A percentile compares a stretch with the other conserved stretches of the same genome.
phyloP scores from a whole-genome alignment of 2,888 invertebrate species.

The Lacanobia oleracea region DNA sequence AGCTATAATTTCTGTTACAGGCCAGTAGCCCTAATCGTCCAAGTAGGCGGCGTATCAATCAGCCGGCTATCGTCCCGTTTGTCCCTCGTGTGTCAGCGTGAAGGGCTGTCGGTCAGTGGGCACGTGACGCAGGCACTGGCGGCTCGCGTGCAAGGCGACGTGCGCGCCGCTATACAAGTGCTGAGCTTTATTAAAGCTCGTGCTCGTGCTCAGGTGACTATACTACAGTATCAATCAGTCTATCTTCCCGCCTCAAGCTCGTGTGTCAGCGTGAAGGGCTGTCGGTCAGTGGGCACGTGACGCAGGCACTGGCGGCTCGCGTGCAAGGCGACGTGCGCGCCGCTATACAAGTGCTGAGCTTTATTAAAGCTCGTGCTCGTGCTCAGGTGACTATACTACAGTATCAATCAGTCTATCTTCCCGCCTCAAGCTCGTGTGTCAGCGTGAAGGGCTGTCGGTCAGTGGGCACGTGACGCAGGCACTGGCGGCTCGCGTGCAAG shows the following conservation, averaged over 20 bases:
- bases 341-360: conserved; percentile 97
- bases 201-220: conserved; percentile 71
- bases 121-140: conserved; percentile 94
- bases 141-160: conserved; percentile 96
- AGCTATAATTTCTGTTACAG: conserved; percentile 74
- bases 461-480: conserved; percentile 92
- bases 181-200: conserved; percentile 93
- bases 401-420: background rate
- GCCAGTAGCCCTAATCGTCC: conserved; percentile 94
- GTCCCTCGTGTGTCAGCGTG: conserved; percentile 92
- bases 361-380: conserved; percentile 84
- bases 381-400: conserved; percentile 67
- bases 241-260: conserved; percentile 75
- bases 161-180: conserved; percentile 97
- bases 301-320: conserved; percentile 95
- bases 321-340: conserved; percentile 97
- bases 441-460: background rate
- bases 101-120: conserved; percentile 93
- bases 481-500: conserved; percentile 95
- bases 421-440: background rate
- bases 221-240: background rate
- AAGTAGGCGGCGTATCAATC: conserved; percentile 91
- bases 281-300: conserved; percentile 79
- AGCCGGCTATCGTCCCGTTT: conserved; percentile 91
- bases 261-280: too few relatives aligned